phyloP scores from a whole-genome alignment of 2,113 vertebrate species.

The Xiphophorus hellerii region DNA sequence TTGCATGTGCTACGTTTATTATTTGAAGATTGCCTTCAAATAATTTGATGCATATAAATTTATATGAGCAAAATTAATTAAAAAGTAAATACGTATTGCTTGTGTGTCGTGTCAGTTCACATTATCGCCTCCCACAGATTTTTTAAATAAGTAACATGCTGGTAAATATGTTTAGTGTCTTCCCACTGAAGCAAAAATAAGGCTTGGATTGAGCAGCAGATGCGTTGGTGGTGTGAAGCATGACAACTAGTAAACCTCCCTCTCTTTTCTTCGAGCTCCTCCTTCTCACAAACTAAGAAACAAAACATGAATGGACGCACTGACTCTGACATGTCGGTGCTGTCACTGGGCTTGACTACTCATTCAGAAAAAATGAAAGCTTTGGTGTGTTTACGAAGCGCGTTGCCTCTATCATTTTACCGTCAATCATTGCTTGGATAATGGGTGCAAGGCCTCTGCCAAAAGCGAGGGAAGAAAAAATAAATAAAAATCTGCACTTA shows the following conservation, averaged over 20 bases:
- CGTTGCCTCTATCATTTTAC: constrained; percentile 40
- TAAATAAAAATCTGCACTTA: constrained; percentile 52
- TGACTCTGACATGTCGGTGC: constrained; percentile 31
- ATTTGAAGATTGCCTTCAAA: too few species aligned
- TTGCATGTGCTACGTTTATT: background rate
- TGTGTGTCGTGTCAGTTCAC: constrained; percentile 1
- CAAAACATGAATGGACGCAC: constrained; percentile 50
- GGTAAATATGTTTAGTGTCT: constrained; percentile 33
- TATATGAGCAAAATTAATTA: background rate
- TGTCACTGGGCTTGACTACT: constrained; percentile 42
- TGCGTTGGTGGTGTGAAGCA: constrained; percentile 41
- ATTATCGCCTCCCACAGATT: constrained; percentile 18
- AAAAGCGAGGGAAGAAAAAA: constrained; percentile 12
- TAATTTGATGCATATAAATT: background rate
- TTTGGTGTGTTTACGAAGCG: background rate
- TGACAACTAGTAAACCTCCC: constrained; percentile 42
- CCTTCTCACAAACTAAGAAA: constrained; percentile 21
- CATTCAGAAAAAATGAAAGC: constrained; percentile 50
- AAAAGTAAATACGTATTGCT: background rate
- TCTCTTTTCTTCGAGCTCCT: constrained; percentile 12
- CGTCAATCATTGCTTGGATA: constrained; percentile 50
- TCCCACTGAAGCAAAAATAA: constrained; percentile 42
- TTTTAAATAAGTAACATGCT: constrained; percentile 13
- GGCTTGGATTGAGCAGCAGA: constrained; percentile 15
- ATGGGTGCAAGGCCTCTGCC: constrained; percentile 28